Base-by-base conservation (phyloP, 2,888 invertebrate species). In the Amiota minor region DNA sequence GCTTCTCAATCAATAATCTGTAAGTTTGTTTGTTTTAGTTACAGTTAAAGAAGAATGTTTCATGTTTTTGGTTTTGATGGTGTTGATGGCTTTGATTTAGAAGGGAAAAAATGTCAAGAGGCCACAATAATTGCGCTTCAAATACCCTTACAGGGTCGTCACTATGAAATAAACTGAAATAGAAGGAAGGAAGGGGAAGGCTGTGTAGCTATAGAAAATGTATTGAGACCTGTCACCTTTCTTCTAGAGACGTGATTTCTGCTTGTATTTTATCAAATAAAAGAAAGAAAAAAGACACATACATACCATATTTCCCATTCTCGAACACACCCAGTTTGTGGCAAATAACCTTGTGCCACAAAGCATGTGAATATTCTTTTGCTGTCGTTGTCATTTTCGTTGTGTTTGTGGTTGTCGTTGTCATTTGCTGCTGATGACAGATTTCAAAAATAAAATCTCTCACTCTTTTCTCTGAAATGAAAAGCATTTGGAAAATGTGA, bases 41-140 rank as follows among this genome's bases (percentile, higher is more conserved):
- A 35, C 35, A 35, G 35, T 77, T 81, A 45, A 45, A 62, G 35
- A 62, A 62, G 35, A 18, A 59, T 20, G 18, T 18, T 59, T 59
- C 16, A 59, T 59, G 59, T 20, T 35, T 35, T 23, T 23, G 1
- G 1, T 23, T 23, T 14, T 56, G 2, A 45, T 68, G 2, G 9
- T 47, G 59, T 18, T 18, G 59, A n/a, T 18, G 59, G 11, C 20
- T n/a, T 59, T 18, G 16, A 0, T 59, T 59, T 16, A 65, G 83
- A 79, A 85, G 80, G 83, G 79, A 83, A 83, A 35, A 81, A 83
- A 83, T 83, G 83, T 85, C 83, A 83, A 83, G 83, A 83, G 83
- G 83, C 82, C 83, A 82, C 83, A 85, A 85, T 83, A 83, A 83
- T 83, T 79, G 81, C 83, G 77, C 85, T 85, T 53, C 67, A 68